phyloP scores from a whole-genome alignment of 2,888 invertebrate genomes.

The Zaprionus lineosus region DNA sequence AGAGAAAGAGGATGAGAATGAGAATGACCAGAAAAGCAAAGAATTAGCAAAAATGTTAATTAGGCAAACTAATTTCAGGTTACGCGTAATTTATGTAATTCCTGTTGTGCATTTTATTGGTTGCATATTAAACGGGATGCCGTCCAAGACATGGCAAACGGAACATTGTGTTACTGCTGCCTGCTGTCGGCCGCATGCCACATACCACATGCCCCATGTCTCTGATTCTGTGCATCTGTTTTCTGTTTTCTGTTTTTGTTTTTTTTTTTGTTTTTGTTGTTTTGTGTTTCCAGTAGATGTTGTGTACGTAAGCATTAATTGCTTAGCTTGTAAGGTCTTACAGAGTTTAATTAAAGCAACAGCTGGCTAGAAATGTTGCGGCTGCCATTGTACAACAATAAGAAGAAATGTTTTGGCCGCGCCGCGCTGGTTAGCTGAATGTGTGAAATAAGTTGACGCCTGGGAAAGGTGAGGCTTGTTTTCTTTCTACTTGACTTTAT shows the following conservation, averaged over 20 bases:
- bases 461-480: constrained; percentile 52
- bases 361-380: constrained; percentile 44
- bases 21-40: too few species aligned
- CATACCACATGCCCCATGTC: background rate
- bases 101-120: constrained; percentile 65
- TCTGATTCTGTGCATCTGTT: background rate
- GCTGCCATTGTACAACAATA: constrained; percentile 60
- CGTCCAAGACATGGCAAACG: constrained; percentile 31
- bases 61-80: constrained; percentile 62
- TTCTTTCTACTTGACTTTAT: background rate
- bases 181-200: background rate
- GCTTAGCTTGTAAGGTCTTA: constrained; percentile 66
- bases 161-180: constrained; percentile 39
- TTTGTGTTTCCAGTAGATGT: constrained; percentile 21
- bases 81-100: constrained; percentile 74
- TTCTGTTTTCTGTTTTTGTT: constrained; percentile 8
- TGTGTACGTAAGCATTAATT: constrained; percentile 64
- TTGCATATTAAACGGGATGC: constrained; percentile 34
- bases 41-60: constrained; percentile 61
- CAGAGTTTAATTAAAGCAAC: constrained; percentile 74
- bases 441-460: constrained; percentile 68
- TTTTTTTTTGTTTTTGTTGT: constrained; percentile 19
- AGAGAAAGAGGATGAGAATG: constrained; percentile 3
- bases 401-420: constrained; percentile 51
- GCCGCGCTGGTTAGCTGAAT: constrained; percentile 45